Evolutionary conservation across 2,888 invertebrate species (phyloP).

Genomic region (Linnaemya tessellans): DNA sequence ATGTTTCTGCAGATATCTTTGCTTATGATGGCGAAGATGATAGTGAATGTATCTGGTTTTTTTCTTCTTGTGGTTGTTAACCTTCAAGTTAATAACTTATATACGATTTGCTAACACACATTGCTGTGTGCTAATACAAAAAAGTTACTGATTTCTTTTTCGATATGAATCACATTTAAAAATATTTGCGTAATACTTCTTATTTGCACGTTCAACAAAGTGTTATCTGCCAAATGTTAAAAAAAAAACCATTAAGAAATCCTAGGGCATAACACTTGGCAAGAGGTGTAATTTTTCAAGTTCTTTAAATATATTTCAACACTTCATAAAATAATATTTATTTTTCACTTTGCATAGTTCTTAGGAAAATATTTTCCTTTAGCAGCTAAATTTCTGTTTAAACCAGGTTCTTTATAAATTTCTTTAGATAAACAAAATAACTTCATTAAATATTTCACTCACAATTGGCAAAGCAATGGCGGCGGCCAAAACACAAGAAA

Average conservation of each 20-base stretch:
- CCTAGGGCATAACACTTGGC: not conserved
- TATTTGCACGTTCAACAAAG: not conserved
- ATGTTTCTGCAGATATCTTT: conserved; percentile 3
- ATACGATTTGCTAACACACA: conserved; percentile 40
- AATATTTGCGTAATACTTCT: not conserved
- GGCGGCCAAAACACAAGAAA: conserved; percentile 79
- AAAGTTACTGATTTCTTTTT: conserved; percentile 26
- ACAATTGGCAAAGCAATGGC: conserved; percentile 80
- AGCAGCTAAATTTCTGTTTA: conserved; percentile 6
- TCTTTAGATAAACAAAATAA: not conserved
- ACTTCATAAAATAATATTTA: conserved; percentile 27
- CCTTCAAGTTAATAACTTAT: conserved; percentile 62
- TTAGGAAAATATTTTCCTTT: not conserved
- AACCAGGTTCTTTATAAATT: conserved; percentile 35
- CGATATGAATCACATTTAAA: conserved; percentile 45
- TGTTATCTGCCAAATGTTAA: not conserved
- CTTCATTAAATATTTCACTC: conserved; percentile 77
- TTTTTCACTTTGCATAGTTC: not conserved
- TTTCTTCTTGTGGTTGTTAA: conserved; percentile 57
- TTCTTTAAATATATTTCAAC: conserved; percentile 28
- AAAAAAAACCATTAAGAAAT: not conserved
- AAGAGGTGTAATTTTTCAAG: no score
- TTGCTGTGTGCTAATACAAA: conserved; percentile 5
- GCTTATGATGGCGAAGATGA: conserved; percentile 5
- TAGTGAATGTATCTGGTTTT: conserved; percentile 11